Evolutionary conservation across 30 jellyfish, hydroid and myxozoan genomes (phyloP).

Genomic region (Hydra vulgaris): DNA sequence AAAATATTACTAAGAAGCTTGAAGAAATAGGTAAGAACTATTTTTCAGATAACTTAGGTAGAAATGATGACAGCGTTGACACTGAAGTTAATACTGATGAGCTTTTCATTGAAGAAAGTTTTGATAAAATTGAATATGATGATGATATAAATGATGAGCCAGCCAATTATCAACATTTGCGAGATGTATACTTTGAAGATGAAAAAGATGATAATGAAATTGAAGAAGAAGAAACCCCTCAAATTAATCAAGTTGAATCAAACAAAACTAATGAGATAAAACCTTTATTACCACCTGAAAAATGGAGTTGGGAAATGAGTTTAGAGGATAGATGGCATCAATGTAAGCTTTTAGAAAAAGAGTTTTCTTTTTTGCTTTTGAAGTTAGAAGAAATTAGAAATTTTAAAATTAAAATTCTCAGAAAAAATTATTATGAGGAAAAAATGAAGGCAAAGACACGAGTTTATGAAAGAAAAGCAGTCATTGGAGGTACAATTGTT

Average conservation of each 20-base stretch:
- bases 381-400: neutral
- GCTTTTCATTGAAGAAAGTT: slow-evolving; percentile 1
- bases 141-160: slow-evolving; percentile 14
- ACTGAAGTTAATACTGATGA: neutral
- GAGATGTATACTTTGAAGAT: slow-evolving; percentile 16
- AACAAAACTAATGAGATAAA: neutral
- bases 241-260: neutral
- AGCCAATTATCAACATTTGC: slow-evolving; percentile 2
- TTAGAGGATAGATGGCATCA: slow-evolving; percentile 7
- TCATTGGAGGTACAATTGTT: slow-evolving; percentile 25
- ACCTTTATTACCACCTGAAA: neutral
- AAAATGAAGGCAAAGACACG: slow-evolving; percentile 12
- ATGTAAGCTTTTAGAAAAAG: neutral
- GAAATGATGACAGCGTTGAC: neutral
- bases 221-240: neutral
- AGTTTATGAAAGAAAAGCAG: slow-evolving; percentile 16
- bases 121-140: neutral
- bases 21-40: neutral
- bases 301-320: slow-evolving; percentile 20
- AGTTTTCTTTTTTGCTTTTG: neutral
- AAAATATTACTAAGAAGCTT: too few relatives aligned
- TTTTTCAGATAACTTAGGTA: neutral
- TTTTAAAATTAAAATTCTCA: neutral
- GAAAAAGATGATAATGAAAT: slow-evolving; percentile 2
- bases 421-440: slow-evolving; percentile 7